phyloP scores from a whole-genome alignment of 2,113 vertebrate species.

The Oryzias javanicus region DNA sequence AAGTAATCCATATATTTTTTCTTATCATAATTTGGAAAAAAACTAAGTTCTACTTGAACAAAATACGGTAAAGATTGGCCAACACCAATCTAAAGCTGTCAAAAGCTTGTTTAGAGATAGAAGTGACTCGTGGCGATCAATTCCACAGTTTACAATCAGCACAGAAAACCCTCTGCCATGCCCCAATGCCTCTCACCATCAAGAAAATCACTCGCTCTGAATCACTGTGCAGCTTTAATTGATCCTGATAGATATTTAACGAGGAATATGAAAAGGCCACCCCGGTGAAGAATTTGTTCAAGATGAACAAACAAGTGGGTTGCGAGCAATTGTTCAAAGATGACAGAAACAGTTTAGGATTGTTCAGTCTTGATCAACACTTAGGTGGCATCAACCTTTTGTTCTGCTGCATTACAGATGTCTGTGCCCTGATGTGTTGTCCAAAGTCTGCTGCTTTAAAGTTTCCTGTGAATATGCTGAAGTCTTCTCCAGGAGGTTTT shows the following conservation, averaged over 20 bases:
- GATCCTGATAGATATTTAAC: slow-evolving; percentile 63
- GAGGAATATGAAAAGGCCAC: slow-evolving; percentile 38
- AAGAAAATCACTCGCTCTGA: slow-evolving; percentile 50
- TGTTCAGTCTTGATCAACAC: slow-evolving; percentile 8
- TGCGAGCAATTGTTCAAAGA: neutral
- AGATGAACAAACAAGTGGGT: slow-evolving; percentile 11
- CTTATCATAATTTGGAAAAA: slow-evolving; percentile 7
- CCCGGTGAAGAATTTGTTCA: slow-evolving; percentile 18
- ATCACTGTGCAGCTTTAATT: slow-evolving; percentile 30
- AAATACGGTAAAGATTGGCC: neutral
- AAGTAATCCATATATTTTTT: too few species aligned
- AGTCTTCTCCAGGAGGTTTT: neutral
- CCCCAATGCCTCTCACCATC: slow-evolving; percentile 13
- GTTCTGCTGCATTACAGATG: too few species aligned
- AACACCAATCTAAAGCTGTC: slow-evolving; percentile 6
- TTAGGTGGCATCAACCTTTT: neutral
- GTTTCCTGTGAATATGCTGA: neutral
- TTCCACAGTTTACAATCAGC: slow-evolving; percentile 33
- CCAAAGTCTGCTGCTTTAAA: slow-evolving; percentile 1
- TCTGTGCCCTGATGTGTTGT: too few species aligned
- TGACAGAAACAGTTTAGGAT: neutral
- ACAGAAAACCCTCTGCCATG: slow-evolving; percentile 11
- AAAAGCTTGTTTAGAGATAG: slow-evolving; percentile 21
- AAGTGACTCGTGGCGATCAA: slow-evolving; percentile 34
- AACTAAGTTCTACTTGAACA: slow-evolving; percentile 8